These are phyloP conservation scores for Ormyrus nitidulus DNA, from an alignment of 2,888 invertebrate genomes.

Conservation along the genomic window DNA sequence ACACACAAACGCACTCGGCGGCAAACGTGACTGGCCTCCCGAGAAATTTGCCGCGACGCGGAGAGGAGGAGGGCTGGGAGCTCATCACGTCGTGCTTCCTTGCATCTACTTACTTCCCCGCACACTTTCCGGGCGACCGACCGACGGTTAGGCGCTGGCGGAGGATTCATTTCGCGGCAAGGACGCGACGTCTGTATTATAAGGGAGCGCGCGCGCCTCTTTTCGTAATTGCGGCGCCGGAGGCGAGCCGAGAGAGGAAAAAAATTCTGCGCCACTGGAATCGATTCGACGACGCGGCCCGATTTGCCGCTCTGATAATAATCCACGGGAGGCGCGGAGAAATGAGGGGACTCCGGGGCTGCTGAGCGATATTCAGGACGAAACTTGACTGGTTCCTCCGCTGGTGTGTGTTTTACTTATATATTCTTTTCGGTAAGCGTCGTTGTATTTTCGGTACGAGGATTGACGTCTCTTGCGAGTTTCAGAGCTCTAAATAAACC, in stretches of 20 bases:
- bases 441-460: no score
- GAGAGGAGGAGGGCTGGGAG: background rate
- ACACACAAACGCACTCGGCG: background rate
- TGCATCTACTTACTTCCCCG: conserved; percentile 22
- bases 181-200: background rate
- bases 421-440: no score
- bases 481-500: no score
- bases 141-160: background rate
- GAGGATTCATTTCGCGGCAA: conserved; percentile 8
- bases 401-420: no score
- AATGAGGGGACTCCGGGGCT: background rate
- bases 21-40: conserved; percentile 9
- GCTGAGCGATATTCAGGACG: no score
- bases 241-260: no score
- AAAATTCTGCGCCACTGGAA: background rate
- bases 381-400: no score
- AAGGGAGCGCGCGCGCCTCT: background rate
- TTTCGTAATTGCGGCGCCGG: conserved; percentile 16
- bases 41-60: conserved; percentile 9
- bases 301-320: background rate
- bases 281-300: background rate
- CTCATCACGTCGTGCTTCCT: conserved; percentile 19
- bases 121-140: background rate
- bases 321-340: background rate
- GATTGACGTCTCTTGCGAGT: no score